Evolutionary conservation across 2,113 vertebrate species (phyloP).

Genomic region (Ctenomys sociabilis): DNA sequence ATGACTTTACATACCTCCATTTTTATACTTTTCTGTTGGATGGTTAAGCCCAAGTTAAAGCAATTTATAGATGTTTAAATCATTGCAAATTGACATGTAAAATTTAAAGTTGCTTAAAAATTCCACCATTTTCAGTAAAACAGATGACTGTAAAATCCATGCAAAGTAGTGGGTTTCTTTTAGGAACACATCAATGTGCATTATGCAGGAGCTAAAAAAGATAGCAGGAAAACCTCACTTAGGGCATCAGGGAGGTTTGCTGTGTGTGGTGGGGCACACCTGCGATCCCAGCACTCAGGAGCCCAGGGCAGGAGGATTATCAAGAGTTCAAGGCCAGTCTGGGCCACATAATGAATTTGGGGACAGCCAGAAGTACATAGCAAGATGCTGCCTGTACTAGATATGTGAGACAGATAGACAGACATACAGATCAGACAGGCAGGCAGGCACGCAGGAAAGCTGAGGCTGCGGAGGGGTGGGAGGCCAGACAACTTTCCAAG

Average conservation of each 20-base stretch:
- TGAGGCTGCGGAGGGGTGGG: background rate
- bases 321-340: background rate
- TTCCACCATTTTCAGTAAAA: background rate
- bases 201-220: background rate
- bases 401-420: background rate
- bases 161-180: background rate
- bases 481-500: background rate
- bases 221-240: background rate
- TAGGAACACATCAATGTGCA: background rate
- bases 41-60: too few species aligned
- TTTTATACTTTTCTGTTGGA: too few species aligned
- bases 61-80: slow-evolving; percentile 32
- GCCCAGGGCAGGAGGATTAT: background rate
- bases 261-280: background rate
- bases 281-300: background rate
- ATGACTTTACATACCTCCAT: too few species aligned
- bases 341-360: background rate
- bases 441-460: background rate
- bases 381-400: background rate
- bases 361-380: background rate
- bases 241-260: background rate
- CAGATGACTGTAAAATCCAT: slow-evolving; percentile 13
- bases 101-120: slow-evolving; percentile 42
- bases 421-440: background rate
- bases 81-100: slow-evolving; percentile 47